A percentile compares a stretch with the other conserved stretches of the same genome.
Evolutionary conservation across 1,140 invertebrate species (phyloP).

Genomic region (Conopomorpha cramerella): DNA sequence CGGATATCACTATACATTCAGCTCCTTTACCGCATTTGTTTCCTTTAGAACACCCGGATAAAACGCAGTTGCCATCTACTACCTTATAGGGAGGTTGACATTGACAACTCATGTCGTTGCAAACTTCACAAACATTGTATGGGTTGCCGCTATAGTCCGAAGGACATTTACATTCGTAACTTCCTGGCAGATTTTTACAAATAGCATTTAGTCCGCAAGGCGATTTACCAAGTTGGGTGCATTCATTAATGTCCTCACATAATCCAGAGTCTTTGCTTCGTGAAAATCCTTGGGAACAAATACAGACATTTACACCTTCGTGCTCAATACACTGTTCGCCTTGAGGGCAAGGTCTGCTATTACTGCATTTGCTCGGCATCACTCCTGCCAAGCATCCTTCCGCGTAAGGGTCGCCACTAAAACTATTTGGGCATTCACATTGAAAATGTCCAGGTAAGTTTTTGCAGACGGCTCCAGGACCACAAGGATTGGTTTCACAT

Average conservation of each 20-base stretch:
- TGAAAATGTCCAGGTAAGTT: constrained; percentile 85
- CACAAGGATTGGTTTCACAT: constrained; percentile 80
- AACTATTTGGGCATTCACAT: constrained; percentile 85
- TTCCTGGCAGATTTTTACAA: constrained; percentile 92
- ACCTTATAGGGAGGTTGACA: constrained; percentile 87
- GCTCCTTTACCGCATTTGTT: constrained; percentile 80
- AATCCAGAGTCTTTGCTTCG: constrained; percentile 72
- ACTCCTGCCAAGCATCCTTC: constrained; percentile 71
- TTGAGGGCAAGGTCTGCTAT: constrained; percentile 74
- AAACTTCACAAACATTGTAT: constrained; percentile 83
- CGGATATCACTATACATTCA: constrained; percentile 85
- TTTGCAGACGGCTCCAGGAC: constrained; percentile 80
- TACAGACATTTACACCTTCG: constrained; percentile 79
- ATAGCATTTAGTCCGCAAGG: constrained; percentile 85
- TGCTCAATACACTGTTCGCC: constrained; percentile 85
- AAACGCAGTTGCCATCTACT: constrained; percentile 79
- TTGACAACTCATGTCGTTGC: constrained; percentile 80
- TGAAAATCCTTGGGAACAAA: constrained; percentile 83
- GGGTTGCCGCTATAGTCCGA: constrained; percentile 87
- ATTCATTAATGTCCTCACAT: constrained; percentile 90
- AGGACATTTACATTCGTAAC: constrained; percentile 91
- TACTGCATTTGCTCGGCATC: constrained; percentile 68
- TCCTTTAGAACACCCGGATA: constrained; percentile 79
- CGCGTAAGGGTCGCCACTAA: constrained; percentile 70
- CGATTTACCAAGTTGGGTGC: constrained; percentile 72